Evolutionary conservation across 2,888 invertebrate species (phyloP).

Genomic region (Melitaea athalia): DNA sequence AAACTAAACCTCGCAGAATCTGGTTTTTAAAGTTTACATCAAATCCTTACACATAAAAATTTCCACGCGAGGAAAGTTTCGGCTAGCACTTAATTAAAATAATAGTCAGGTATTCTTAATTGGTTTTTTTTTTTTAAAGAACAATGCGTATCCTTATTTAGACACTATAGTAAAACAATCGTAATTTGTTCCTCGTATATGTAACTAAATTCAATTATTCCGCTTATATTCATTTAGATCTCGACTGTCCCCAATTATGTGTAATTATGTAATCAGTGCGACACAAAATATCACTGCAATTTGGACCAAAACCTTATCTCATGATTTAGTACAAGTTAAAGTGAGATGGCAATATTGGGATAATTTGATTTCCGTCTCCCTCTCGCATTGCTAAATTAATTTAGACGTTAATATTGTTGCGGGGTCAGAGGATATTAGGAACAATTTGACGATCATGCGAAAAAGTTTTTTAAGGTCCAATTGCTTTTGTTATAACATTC

Average conservation of each 20-base stretch:
- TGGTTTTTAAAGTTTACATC: too few species aligned
- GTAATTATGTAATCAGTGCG: constrained; percentile 9
- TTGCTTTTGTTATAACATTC: background rate
- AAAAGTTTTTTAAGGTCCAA: constrained; percentile 10
- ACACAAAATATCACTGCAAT: constrained; percentile 16
- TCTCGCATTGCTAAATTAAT: constrained; percentile 37
- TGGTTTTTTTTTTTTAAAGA: too few species aligned
- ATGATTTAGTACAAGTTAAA: constrained; percentile 10
- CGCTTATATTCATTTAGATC: constrained; percentile 10
- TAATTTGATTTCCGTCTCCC: constrained; percentile 21
- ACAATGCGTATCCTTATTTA: too few species aligned
- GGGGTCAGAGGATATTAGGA: constrained; percentile 37
- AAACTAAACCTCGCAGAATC: too few species aligned
- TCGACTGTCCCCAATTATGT: constrained; percentile 9
- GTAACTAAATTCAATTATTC: background rate
- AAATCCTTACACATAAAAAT: too few species aligned
- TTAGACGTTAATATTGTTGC: constrained; percentile 38
- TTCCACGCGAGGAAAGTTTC: too few species aligned
- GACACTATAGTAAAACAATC: background rate
- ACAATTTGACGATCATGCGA: constrained; percentile 16
- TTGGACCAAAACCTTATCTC: constrained; percentile 24
- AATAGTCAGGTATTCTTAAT: too few species aligned
- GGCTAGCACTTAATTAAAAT: too few species aligned
- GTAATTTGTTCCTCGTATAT: background rate
- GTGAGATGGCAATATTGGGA: constrained; percentile 17